phyloP scores from a whole-genome alignment of 2,888 invertebrate species.

The Laspeyria flexula region DNA sequence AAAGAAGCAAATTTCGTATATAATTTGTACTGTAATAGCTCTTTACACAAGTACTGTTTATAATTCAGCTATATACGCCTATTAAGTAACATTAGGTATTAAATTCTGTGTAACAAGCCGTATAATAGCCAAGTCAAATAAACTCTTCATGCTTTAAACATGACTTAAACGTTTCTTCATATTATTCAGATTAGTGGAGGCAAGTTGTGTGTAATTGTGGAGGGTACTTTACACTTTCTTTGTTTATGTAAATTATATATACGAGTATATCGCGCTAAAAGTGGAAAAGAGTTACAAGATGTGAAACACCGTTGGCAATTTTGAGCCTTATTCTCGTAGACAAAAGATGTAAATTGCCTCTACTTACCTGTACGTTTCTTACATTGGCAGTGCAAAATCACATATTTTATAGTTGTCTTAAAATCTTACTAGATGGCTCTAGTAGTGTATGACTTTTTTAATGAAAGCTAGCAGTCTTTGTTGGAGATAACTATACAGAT shows the following conservation, averaged over 20 bases:
- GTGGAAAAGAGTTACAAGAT: too few relatives aligned
- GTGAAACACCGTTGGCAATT: too few relatives aligned
- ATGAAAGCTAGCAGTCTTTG: too few relatives aligned
- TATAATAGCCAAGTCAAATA: slow-evolving; percentile 22
- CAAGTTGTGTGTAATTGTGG: slow-evolving; percentile 6
- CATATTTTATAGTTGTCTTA: too few relatives aligned
- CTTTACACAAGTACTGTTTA: background rate
- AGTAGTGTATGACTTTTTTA: too few relatives aligned
- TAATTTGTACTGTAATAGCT: background rate
- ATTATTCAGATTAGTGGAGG: slow-evolving; percentile 5
- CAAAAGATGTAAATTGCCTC: too few relatives aligned
- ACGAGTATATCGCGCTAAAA: too few relatives aligned
- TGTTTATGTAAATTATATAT: background rate
- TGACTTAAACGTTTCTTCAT: slow-evolving; percentile 16
- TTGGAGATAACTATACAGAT: too few relatives aligned
- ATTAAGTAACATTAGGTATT: slow-evolving; percentile 14
- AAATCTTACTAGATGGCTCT: too few relatives aligned
- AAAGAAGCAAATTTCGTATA: background rate
- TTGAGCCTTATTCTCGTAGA: too few relatives aligned
- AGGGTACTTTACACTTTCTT: background rate
- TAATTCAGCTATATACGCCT: slow-evolving; percentile 1
- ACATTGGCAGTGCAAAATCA: too few relatives aligned
- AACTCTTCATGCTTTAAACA: slow-evolving; percentile 16
- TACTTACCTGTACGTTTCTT: too few relatives aligned
- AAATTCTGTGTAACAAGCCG: slow-evolving; percentile 13